phyloP scores from a whole-genome alignment of 2,888 invertebrate species.

The Thereva nobilitata region DNA sequence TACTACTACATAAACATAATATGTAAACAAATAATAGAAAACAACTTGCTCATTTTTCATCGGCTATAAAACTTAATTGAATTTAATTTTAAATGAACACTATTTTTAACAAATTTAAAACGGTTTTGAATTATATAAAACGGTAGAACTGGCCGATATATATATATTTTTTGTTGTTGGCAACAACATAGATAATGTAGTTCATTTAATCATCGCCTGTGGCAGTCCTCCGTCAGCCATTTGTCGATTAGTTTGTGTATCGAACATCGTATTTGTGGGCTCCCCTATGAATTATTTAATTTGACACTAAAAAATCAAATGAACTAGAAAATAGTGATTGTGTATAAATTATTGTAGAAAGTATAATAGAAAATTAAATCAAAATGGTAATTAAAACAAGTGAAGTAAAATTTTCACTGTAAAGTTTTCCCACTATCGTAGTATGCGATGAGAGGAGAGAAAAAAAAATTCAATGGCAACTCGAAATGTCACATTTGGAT shows the following conservation, averaged over 20 bases:
- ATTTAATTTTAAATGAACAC: too few species aligned
- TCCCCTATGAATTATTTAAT: constrained; percentile 33
- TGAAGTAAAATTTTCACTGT: constrained; percentile 1
- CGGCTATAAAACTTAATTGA: too few species aligned
- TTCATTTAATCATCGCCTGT: not conserved
- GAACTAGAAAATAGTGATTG: constrained; percentile 34
- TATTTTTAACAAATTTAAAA: too few species aligned
- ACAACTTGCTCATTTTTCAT: too few species aligned
- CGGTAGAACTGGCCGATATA: not conserved
- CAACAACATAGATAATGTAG: constrained; percentile 7
- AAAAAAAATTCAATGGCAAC: constrained; percentile 33
- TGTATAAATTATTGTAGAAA: constrained; percentile 31
- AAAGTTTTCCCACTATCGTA: constrained; percentile 6
- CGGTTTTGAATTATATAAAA: too few species aligned
- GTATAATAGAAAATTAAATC: constrained; percentile 33
- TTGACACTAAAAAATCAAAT: constrained; percentile 33
- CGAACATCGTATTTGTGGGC: constrained; percentile 37
- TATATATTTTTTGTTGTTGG: not conserved
- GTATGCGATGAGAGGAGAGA: constrained; percentile 4
- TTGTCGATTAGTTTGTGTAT: constrained; percentile 40
- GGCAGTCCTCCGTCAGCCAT: constrained; percentile 39
- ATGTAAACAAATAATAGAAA: too few species aligned
- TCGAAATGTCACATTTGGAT: constrained; percentile 32
- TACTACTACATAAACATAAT: too few species aligned
- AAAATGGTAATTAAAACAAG: constrained; percentile 26